A percentile compares a stretch with the other conserved stretches of the same genome.
phyloP scores from a whole-genome alignment of 1,140 invertebrate species.

The Trichonephila clavipes region DNA sequence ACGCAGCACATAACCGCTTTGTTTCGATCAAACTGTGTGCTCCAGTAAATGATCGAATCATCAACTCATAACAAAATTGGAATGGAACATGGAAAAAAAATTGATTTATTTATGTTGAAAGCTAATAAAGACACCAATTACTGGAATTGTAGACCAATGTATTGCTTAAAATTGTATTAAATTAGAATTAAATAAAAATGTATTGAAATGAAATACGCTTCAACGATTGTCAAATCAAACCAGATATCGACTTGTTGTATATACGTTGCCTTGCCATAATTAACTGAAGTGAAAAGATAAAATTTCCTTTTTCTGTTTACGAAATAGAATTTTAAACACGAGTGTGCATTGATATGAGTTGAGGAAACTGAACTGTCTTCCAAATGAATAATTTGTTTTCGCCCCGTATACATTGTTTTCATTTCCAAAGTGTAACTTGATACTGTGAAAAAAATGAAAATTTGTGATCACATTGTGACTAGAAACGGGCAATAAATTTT shows the following conservation, averaged over 20 bases:
- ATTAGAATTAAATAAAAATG: too few relatives aligned
- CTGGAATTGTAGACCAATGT: too few relatives aligned
- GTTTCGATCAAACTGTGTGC: too few relatives aligned
- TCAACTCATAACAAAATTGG: too few relatives aligned
- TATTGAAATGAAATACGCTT: too few relatives aligned
- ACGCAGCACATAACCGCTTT: too few relatives aligned
- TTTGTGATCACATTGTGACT: background rate
- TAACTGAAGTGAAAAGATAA: background rate
- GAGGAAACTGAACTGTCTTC: background rate
- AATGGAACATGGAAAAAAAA: too few relatives aligned
- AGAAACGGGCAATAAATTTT: background rate
- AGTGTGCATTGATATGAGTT: background rate
- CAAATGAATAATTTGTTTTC: background rate
- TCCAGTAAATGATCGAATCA: too few relatives aligned
- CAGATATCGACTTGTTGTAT: background rate
- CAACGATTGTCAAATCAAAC: too few relatives aligned
- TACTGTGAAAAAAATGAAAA: background rate
- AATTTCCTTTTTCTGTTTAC: background rate
- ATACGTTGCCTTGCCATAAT: background rate
- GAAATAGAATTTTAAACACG: background rate
- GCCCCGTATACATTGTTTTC: background rate
- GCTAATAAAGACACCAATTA: too few relatives aligned
- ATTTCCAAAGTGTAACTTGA: constrained; percentile 4
- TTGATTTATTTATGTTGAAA: too few relatives aligned
- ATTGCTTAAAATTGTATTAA: too few relatives aligned